These are phyloP conservation scores for Frankliniella fusca DNA, from an alignment of 2,888 invertebrate genomes.

Conservation along the genomic window DNA sequence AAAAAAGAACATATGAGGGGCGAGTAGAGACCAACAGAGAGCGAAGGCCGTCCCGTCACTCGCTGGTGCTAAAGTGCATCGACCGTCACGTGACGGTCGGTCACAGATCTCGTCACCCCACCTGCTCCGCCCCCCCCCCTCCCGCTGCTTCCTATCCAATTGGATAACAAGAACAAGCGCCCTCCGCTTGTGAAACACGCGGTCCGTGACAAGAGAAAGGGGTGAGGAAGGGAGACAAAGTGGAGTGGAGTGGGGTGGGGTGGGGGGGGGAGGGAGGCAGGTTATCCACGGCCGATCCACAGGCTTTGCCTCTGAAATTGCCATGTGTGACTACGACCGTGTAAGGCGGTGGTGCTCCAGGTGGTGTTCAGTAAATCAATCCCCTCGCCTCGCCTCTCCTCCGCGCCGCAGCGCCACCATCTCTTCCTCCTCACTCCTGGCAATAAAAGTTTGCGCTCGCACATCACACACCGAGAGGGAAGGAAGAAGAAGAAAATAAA, in stretches of 20 bases:
- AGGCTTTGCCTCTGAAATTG: constrained; percentile 13
- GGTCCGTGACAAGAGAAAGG: background rate
- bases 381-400: too few species aligned
- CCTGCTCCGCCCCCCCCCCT: background rate
- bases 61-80: background rate
- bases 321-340: constrained; percentile 1
- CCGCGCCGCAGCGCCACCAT: too few species aligned
- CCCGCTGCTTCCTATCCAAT: background rate
- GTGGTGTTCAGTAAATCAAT: too few species aligned
- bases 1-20: background rate
- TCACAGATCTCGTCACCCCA: too few species aligned
- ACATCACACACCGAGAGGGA: too few species aligned
- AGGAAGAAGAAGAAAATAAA: too few species aligned
- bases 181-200: background rate
- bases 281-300: background rate
- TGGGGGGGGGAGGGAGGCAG: background rate
- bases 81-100: too few species aligned
- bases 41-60: background rate
- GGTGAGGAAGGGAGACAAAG: background rate
- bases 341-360: background rate
- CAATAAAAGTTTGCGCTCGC: too few species aligned
- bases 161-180: background rate
- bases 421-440: too few species aligned
- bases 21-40: background rate
- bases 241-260: background rate